Percentiles rank a stretch among this genome's conserved stretches.
Conservation (phyloP, 2,888 invertebrate genomes). For the Cosmia trapezina region DNA sequence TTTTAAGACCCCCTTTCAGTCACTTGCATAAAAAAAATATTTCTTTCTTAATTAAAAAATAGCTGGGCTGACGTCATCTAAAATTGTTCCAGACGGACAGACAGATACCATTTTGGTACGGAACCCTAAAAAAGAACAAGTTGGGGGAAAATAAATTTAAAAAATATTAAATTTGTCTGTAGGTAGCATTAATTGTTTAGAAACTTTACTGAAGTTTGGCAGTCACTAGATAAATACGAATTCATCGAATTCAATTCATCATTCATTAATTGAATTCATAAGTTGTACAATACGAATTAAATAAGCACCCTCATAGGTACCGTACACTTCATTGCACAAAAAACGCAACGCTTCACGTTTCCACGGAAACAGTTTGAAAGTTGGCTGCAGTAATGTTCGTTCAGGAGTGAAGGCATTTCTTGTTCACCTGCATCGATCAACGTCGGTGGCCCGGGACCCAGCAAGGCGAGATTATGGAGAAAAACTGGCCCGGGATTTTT, state of each 20-base stretch:
- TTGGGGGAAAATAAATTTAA: too few species aligned
- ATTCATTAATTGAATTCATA: too few species aligned
- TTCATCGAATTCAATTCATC: too few species aligned
- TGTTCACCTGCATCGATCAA: constrained; percentile 88
- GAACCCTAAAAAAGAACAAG: too few species aligned
- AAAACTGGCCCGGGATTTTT: constrained; percentile 70
- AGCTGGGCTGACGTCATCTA: too few species aligned
- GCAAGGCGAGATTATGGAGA: constrained; percentile 74
- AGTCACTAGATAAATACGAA: not conserved
- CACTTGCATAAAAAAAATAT: too few species aligned
- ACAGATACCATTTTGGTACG: too few species aligned
- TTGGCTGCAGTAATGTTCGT: constrained; percentile 64
- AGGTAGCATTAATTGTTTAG: not conserved
- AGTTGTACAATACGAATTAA: not conserved
- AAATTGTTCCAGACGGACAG: too few species aligned
- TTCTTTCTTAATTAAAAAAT: too few species aligned
- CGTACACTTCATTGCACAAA: constrained; percentile 32
- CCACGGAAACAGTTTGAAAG: constrained; percentile 60
- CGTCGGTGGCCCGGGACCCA: constrained; percentile 78
- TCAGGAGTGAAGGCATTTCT: constrained; percentile 78
- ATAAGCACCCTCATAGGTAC: not conserved
- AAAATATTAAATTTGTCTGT: too few species aligned
- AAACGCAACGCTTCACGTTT: constrained; percentile 50
- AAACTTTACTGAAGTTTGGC: too few species aligned
- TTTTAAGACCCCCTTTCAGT: too few species aligned